Percentiles rank a stretch among this genome's conserved stretches.
Evolutionary conservation across 2,797 vertebrate genomes (phyloP).

Genomic region (Merluccius polli): DNA sequence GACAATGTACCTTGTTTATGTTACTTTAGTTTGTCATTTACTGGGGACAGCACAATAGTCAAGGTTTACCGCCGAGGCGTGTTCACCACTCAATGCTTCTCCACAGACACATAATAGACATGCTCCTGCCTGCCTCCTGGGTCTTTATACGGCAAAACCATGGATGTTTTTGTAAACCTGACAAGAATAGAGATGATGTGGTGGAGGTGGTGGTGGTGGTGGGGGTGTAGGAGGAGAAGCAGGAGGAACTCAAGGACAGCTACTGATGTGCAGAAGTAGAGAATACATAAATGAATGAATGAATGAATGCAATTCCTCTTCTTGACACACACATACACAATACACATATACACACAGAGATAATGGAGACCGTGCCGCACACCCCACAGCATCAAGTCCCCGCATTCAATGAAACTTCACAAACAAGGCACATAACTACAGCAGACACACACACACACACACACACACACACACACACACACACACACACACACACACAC

Average conservation of each 20-base stretch:
- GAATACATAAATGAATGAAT: neutral
- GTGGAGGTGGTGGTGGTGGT: too few relatives aligned
- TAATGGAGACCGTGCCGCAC: neutral
- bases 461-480: constrained; percentile 3
- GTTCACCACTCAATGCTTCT: too few relatives aligned
- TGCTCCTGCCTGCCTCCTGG: too few relatives aligned
- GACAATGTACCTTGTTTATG: too few relatives aligned
- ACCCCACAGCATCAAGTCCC: neutral
- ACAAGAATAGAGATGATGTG: too few relatives aligned
- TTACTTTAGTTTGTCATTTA: too few relatives aligned
- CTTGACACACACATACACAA: neutral
- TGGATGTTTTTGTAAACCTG: neutral
- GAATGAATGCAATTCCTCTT: neutral
- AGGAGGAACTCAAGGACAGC: too few relatives aligned
- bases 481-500: neutral
- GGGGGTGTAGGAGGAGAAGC: too few relatives aligned
- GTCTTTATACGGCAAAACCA: too few relatives aligned
- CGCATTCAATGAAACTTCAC: neutral
- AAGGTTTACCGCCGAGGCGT: too few relatives aligned
- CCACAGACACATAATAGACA: too few relatives aligned
- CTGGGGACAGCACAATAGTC: too few relatives aligned
- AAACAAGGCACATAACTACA: neutral
- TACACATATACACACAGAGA: neutral
- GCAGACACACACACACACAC: neutral
- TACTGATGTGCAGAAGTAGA: neutral